Evolutionary conservation across 2,888 invertebrate genomes (phyloP).

Genomic region (Neoaliturus tenellus): DNA sequence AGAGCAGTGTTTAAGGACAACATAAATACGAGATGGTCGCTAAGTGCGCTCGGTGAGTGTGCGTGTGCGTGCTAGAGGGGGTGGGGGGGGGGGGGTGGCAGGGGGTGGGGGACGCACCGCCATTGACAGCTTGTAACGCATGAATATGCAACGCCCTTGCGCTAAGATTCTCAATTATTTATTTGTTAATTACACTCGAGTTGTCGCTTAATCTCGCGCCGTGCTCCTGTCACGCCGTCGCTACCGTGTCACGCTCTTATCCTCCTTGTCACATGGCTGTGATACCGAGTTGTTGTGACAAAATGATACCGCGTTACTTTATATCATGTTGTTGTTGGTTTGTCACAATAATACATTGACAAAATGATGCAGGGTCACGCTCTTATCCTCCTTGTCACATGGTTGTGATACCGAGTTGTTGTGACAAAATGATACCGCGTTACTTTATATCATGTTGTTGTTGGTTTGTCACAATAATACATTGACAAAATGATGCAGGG

Average conservation of each 20-base stretch:
- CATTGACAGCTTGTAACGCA: slow-evolving; percentile 47
- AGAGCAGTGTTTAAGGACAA: not conserved
- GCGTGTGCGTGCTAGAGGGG: slow-evolving; percentile 1
- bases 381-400: too few species aligned
- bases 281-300: too few species aligned
- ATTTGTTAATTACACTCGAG: slow-evolving; percentile 48
- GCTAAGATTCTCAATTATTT: slow-evolving; percentile 53
- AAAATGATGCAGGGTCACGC: too few species aligned
- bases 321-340: too few species aligned
- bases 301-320: too few species aligned
- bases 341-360: too few species aligned
- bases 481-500: too few species aligned
- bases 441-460: too few species aligned
- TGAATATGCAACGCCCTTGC: slow-evolving; percentile 35
- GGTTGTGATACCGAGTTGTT: too few species aligned
- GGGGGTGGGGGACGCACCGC: slow-evolving; percentile 3
- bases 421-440: too few species aligned
- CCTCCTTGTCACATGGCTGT: too few species aligned
- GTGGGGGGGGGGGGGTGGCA: not conserved
- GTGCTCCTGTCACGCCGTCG: not conserved
- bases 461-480: too few species aligned
- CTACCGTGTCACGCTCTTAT: not conserved
- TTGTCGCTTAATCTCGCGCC: slow-evolving; percentile 41
- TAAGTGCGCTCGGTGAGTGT: slow-evolving; percentile 20
- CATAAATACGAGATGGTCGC: slow-evolving; percentile 11